Evolutionary conservation across 2,113 vertebrate genomes (phyloP).

Genomic region (Forbesichthys agassizii): DNA sequence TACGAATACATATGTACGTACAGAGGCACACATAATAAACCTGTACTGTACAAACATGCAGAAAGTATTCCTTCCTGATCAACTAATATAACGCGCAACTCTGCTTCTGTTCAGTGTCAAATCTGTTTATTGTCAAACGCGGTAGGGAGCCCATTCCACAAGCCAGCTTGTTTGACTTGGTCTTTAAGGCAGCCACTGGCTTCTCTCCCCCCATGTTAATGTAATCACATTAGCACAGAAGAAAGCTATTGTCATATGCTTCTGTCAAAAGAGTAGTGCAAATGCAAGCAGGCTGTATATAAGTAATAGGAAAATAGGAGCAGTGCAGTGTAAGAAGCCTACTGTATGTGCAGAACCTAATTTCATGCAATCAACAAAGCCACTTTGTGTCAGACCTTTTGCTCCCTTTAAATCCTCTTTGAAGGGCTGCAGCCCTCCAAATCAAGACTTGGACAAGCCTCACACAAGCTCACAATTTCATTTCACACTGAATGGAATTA

Average conservation of each 20-base stretch:
- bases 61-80: too few species aligned
- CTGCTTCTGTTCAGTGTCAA: neutral
- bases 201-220: constrained; percentile 53
- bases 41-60: too few species aligned
- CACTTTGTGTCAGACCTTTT: constrained; percentile 66
- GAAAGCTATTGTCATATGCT: constrained; percentile 57
- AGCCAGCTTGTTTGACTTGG: constrained; percentile 31
- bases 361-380: constrained; percentile 75
- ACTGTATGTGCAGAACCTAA: constrained; percentile 49
- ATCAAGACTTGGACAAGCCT: constrained; percentile 62
- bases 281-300: constrained; percentile 53
- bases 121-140: neutral
- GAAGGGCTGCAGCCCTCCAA: constrained; percentile 55
- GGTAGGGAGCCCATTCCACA: constrained; percentile 24
- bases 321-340: constrained; percentile 40
- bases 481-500: constrained; percentile 69
- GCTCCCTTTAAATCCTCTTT: constrained; percentile 65
- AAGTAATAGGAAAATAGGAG: constrained; percentile 49
- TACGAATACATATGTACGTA: too few species aligned
- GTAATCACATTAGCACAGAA: constrained; percentile 66
- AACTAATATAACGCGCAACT: neutral
- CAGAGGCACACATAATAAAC: too few species aligned
- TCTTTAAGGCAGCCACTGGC: constrained; percentile 39
- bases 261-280: constrained; percentile 59
- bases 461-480: constrained; percentile 62